A percentile compares a stretch with the other conserved stretches of the same genome.
Conservation (phyloP, 2,797 vertebrate genomes). For the Alfaro cultratus region DNA sequence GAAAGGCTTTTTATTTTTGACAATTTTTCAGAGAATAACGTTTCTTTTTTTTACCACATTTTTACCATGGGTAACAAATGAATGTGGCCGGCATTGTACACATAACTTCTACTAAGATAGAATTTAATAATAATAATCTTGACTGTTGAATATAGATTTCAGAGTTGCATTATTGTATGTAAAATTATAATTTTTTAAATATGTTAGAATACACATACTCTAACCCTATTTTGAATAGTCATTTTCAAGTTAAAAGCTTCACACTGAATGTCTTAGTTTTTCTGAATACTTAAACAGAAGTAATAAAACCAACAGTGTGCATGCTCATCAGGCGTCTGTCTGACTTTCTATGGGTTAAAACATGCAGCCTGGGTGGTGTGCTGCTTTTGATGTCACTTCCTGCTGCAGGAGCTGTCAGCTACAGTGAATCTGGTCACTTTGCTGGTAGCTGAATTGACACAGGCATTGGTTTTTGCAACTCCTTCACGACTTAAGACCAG, state of each 20-base stretch:
- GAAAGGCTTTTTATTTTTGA: neutral
- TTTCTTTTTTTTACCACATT: neutral
- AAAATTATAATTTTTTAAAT: neutral
- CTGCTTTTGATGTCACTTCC: conserved; percentile 1
- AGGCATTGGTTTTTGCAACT: neutral
- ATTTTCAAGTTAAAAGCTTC: neutral
- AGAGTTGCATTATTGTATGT: neutral
- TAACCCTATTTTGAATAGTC: neutral
- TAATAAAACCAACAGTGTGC: neutral
- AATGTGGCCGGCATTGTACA: neutral
- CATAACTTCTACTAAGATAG: neutral
- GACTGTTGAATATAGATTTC: neutral
- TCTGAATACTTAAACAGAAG: neutral
- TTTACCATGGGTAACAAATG: neutral
- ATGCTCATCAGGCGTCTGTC: neutral
- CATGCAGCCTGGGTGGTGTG: conserved; percentile 8
- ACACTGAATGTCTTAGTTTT: neutral
- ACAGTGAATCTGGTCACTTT: conserved; percentile 41
- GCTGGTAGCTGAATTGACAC: conserved; percentile 28
- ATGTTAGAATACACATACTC: neutral
- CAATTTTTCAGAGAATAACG: neutral
- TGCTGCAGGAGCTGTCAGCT: neutral
- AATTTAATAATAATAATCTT: neutral
- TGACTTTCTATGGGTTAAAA: conserved; percentile 10
- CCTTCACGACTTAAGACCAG: neutral